Evolutionary conservation across 1,140 invertebrate genomes (phyloP).

Genomic region (Microplitis mediator): DNA sequence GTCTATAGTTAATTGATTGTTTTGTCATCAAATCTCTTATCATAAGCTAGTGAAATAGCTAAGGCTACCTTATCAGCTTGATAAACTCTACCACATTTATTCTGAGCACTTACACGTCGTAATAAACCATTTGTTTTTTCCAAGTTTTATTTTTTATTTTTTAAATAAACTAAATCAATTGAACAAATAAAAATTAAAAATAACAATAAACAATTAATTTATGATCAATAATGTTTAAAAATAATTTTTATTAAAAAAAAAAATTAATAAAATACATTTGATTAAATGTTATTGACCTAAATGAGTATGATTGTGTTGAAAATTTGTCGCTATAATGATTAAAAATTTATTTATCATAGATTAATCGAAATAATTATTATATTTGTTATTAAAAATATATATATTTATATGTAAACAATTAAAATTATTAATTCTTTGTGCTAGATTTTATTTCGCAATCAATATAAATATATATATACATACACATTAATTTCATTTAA

Average conservation of each 20-base stretch:
- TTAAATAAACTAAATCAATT: not conserved
- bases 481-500: not conserved
- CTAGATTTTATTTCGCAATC: conserved; percentile 1
- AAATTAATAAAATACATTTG: not conserved
- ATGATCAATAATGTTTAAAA: conserved; percentile 13
- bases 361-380: not conserved
- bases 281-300: not conserved
- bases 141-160: not conserved
- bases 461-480: not conserved
- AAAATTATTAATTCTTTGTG: conserved; percentile 1
- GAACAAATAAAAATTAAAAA: not conserved
- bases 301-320: not conserved
- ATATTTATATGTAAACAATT: too few relatives aligned
- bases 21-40: conserved; percentile 28
- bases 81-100: conserved; percentile 12
- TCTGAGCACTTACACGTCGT: not conserved
- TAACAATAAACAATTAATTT: not conserved
- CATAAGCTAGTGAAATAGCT: not conserved
- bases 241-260: conserved; percentile 6
- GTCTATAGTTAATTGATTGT: conserved; percentile 6
- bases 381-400: not conserved
- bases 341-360: conserved; percentile 8
- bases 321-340: not conserved
- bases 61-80: conserved; percentile 21
- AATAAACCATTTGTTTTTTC: not conserved